Conservation (phyloP, 2,797 vertebrate genomes). For the Gallinago solitaria region DNA sequence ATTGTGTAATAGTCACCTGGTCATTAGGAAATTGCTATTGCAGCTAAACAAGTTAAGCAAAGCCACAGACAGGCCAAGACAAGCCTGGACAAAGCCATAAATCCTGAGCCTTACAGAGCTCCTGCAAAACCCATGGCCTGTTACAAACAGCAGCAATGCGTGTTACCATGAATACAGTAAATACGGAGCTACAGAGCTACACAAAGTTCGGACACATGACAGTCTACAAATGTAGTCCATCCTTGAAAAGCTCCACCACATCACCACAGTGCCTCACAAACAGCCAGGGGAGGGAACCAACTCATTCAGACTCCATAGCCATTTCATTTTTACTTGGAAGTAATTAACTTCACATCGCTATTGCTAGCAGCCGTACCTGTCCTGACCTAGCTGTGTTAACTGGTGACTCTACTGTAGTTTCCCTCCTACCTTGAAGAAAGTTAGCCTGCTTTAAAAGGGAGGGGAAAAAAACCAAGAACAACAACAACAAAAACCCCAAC, state of each 20-base stretch:
- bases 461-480: neutral
- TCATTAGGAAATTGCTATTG: neutral
- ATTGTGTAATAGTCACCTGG: neutral
- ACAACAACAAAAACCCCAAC: neutral
- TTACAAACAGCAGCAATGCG: neutral
- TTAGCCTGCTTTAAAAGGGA: neutral
- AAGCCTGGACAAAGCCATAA: conserved; percentile 1
- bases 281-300: neutral
- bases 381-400: neutral
- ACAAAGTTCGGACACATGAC: neutral
- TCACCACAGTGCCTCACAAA: neutral
- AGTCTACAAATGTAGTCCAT: neutral
- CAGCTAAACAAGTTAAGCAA: neutral
- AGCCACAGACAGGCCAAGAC: neutral
- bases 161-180: neutral
- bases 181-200: neutral
- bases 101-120: neutral
- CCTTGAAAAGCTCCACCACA: neutral
- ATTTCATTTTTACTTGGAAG: neutral
- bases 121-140: neutral
- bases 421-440: neutral
- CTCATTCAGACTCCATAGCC: neutral
- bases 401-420: neutral
- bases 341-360: neutral
- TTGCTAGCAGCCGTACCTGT: neutral